Evolutionary conservation across 2,888 invertebrate species (phyloP).

Genomic region (Loripinus fragilis): DNA sequence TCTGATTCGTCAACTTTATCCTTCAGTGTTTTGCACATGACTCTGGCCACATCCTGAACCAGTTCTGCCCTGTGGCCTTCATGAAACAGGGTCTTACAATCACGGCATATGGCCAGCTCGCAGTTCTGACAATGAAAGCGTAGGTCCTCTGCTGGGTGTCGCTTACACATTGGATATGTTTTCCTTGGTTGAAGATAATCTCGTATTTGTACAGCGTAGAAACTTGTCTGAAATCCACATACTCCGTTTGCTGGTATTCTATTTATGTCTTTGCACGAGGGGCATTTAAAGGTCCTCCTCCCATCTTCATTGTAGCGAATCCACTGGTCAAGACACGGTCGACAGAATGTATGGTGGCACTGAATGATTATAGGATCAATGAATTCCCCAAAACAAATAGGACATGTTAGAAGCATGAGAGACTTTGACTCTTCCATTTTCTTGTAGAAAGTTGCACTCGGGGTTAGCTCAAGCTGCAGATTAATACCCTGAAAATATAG

Average conservation of each 20-base stretch:
- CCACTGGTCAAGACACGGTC: neutral
- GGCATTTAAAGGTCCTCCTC: neutral
- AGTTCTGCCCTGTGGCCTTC: neutral
- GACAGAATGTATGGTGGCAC: constrained; percentile 2
- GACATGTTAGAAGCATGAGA: neutral
- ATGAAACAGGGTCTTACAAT: neutral
- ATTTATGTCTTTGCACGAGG: neutral
- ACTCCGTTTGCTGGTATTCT: neutral
- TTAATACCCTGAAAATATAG: too few species aligned
- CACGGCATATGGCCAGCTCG: neutral
- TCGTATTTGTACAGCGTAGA: neutral
- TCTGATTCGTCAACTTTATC: neutral
- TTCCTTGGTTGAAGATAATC: neutral
- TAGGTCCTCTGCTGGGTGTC: neutral
- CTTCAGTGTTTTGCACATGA: neutral
- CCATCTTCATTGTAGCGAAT: neutral
- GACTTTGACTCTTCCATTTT: too few species aligned
- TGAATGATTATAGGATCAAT: neutral
- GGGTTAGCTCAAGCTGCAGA: too few species aligned
- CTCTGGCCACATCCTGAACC: neutral
- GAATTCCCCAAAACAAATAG: neutral
- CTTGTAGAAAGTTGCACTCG: too few species aligned
- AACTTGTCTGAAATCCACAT: neutral
- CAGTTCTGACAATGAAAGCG: neutral
- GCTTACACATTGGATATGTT: neutral